phyloP scores from a whole-genome alignment of 2,113 vertebrate species.

The Macroglossus sobrinus region DNA sequence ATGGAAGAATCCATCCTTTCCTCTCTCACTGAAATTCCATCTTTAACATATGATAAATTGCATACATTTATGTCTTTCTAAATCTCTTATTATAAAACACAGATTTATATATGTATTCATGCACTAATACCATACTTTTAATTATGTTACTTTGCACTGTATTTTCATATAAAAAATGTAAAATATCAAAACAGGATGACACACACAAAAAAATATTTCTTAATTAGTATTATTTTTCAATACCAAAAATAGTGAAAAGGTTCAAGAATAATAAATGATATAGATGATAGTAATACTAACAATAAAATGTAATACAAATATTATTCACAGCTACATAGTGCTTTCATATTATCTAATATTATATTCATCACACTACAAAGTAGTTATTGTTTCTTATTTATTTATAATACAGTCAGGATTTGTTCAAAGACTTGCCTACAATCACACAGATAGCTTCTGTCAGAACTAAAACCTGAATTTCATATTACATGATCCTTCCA shows the following conservation, averaged over 20 bases:
- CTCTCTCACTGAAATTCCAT: too few relatives aligned
- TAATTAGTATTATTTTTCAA: not conserved
- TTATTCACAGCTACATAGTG: not conserved
- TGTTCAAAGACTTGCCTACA: not conserved
- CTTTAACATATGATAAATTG: too few relatives aligned
- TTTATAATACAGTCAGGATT: not conserved
- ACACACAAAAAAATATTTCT: not conserved
- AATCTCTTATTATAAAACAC: too few relatives aligned
- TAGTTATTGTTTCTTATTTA: not conserved
- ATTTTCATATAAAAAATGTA: slow-evolving; percentile 7
- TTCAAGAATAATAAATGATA: not conserved
- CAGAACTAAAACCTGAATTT: not conserved
- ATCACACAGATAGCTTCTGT: not conserved
- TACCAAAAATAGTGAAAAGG: not conserved
- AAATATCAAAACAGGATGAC: not conserved
- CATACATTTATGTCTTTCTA: too few relatives aligned
- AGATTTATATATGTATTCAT: not conserved
- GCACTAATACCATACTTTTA: not conserved
- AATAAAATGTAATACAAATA: not conserved
- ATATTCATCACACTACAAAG: not conserved
- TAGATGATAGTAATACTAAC: not conserved
- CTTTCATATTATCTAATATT: not conserved
- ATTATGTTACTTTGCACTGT: not conserved
- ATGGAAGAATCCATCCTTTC: too few relatives aligned
- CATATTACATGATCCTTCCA: not conserved